Evolutionary conservation across 2,797 vertebrate genomes (phyloP).

Genomic region (Molossus molossus): DNA sequence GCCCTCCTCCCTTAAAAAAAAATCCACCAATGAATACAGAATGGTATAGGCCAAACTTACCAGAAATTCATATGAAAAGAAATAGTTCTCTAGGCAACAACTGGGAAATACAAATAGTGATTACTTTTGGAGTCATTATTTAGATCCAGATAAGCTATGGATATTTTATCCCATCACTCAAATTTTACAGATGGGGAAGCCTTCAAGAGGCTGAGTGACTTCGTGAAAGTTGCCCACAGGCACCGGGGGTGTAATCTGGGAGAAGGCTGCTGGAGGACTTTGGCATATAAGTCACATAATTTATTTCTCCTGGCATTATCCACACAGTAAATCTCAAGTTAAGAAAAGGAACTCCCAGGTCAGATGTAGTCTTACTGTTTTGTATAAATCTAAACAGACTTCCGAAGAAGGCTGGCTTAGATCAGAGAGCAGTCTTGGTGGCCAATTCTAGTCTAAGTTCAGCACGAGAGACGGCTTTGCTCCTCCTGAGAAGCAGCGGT

Average conservation of each 20-base stretch:
- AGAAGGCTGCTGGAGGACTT: constrained; percentile 32
- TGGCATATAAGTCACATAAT: not conserved
- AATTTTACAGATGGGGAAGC: not conserved
- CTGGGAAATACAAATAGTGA: not conserved
- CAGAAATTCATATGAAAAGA: not conserved
- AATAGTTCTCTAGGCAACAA: not conserved
- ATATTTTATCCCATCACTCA: not conserved
- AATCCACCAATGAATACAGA: not conserved
- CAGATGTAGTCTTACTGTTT: not conserved
- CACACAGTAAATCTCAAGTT: not conserved
- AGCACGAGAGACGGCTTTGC: constrained; percentile 1
- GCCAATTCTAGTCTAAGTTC: not conserved
- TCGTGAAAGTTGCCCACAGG: constrained; percentile 50
- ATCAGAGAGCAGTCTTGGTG: not conserved
- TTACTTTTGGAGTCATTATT: not conserved
- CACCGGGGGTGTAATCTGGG: not conserved
- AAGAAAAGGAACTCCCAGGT: constrained; percentile 55
- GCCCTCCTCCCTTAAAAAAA: not conserved
- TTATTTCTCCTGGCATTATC: constrained; percentile 55
- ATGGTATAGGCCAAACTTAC: not conserved
- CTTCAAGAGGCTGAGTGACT: constrained; percentile 22
- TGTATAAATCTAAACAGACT: not conserved
- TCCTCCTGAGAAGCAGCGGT: constrained; percentile 19
- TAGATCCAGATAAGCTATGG: not conserved
- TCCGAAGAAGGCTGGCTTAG: constrained; percentile 37